Conservation (phyloP, 2,797 vertebrate species). For the Lateolabrax maculatus region DNA sequence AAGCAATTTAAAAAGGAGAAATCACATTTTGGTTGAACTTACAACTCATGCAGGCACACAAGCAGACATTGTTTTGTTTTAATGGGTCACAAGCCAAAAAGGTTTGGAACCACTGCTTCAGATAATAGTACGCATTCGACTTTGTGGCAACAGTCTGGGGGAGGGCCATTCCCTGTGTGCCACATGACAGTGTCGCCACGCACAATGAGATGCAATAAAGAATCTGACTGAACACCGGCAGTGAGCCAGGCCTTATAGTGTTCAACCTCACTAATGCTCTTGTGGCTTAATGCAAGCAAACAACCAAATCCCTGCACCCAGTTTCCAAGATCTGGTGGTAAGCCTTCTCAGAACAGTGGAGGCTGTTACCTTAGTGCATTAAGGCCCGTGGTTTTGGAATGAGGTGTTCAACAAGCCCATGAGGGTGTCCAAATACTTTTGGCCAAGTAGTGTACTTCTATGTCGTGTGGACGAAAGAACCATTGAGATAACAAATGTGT, state of each 20-base stretch:
- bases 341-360: neutral
- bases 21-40: neutral
- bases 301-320: neutral
- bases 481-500: neutral
- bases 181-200: neutral
- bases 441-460: too few species aligned
- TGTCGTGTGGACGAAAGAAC: neutral
- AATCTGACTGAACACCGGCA: neutral
- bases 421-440: neutral
- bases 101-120: neutral
- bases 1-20: neutral
- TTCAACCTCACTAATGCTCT: neutral
- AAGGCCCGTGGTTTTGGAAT: neutral
- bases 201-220: neutral
- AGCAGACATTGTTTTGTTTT: neutral
- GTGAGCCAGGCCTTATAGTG: neutral
- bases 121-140: neutral
- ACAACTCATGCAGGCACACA: neutral
- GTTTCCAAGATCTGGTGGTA: neutral
- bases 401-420: neutral
- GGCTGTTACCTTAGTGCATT: neutral
- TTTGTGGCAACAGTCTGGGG: neutral
- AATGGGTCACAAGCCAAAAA: neutral
- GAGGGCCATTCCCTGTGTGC: neutral
- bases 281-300: neutral